Conservation (phyloP, 2,888 invertebrate genomes). For the Alviniconcha strummeri region DNA sequence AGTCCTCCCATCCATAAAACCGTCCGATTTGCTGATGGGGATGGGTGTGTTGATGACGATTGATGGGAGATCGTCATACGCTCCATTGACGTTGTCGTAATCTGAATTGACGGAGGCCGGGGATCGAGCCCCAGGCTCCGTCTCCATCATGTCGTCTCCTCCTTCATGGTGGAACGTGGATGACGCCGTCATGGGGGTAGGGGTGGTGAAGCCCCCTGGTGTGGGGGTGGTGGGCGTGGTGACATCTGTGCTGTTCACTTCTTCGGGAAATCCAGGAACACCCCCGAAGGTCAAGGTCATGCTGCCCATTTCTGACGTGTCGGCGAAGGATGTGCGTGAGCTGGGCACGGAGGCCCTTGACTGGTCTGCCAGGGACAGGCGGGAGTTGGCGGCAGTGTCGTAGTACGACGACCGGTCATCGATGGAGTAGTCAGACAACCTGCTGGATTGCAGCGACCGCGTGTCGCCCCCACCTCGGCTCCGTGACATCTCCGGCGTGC, state of each 20-base stretch:
- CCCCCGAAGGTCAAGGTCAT: slow-evolving; percentile 39
- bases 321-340: slow-evolving; percentile 68
- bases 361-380: slow-evolving; percentile 61
- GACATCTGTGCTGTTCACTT: slow-evolving; percentile 20
- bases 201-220: slow-evolving; percentile 11
- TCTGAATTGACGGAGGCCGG: slow-evolving; percentile 61
- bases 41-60: slow-evolving; percentile 30
- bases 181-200: neutral
- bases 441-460: slow-evolving; percentile 39
- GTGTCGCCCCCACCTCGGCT: slow-evolving; percentile 33
- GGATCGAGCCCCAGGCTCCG: slow-evolving; percentile 27
- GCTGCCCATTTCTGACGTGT: slow-evolving; percentile 63
- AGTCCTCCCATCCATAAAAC: slow-evolving; percentile 33
- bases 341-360: slow-evolving; percentile 64
- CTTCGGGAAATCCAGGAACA: slow-evolving; percentile 36
- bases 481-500: slow-evolving; percentile 40
- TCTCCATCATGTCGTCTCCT: neutral
- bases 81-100: slow-evolving; percentile 62
- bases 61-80: slow-evolving; percentile 24
- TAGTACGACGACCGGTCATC: slow-evolving; percentile 64
- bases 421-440: slow-evolving; percentile 60
- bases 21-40: slow-evolving; percentile 43
- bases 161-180: neutral
- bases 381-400: slow-evolving; percentile 66
- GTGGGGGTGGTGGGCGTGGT: slow-evolving; percentile 25